These are phyloP conservation scores for Metopolophium dirhodum DNA, from an alignment of 1,140 invertebrate species.

Conservation along the genomic window DNA sequence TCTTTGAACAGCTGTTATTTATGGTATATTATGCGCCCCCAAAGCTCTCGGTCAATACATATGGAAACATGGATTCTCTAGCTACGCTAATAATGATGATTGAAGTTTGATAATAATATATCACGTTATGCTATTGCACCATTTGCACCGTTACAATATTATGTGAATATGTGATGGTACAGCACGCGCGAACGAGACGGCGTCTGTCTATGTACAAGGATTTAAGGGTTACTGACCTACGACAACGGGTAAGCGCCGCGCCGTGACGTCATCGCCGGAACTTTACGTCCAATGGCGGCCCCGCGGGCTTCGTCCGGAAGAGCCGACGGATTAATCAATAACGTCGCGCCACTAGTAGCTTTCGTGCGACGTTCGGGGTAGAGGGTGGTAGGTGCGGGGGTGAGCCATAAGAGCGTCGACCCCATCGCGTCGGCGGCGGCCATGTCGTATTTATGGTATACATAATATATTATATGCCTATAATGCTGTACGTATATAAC, in stretches of 20 bases:
- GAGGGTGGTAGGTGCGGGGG: background rate
- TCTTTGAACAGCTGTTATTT: background rate
- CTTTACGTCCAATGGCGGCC: constrained; percentile 25
- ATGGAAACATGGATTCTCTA: background rate
- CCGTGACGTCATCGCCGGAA: constrained; percentile 27
- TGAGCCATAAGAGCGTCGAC: background rate
- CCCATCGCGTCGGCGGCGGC: background rate
- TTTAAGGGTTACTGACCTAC: constrained; percentile 54
- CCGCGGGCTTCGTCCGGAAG: constrained; percentile 4
- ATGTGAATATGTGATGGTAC: background rate
- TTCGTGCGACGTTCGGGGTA: background rate
- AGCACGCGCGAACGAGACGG: background rate
- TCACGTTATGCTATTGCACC: background rate
- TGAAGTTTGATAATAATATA: background rate
- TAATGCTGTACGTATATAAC: too few relatives aligned
- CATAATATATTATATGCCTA: too few relatives aligned
- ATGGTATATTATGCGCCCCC: background rate
- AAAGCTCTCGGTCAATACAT: background rate
- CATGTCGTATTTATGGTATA: background rate
- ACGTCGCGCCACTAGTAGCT: constrained; percentile 53
- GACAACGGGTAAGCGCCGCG: constrained; percentile 23
- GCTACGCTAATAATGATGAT: too few relatives aligned
- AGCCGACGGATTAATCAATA: constrained; percentile 40
- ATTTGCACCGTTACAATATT: background rate
- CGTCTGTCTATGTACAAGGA: background rate